Percentiles rank a stretch among this genome's conserved stretches.
These are phyloP conservation scores for Hippocampus abdominalis DNA, from an alignment of 2,113 vertebrate genomes.

Conservation along the genomic window DNA sequence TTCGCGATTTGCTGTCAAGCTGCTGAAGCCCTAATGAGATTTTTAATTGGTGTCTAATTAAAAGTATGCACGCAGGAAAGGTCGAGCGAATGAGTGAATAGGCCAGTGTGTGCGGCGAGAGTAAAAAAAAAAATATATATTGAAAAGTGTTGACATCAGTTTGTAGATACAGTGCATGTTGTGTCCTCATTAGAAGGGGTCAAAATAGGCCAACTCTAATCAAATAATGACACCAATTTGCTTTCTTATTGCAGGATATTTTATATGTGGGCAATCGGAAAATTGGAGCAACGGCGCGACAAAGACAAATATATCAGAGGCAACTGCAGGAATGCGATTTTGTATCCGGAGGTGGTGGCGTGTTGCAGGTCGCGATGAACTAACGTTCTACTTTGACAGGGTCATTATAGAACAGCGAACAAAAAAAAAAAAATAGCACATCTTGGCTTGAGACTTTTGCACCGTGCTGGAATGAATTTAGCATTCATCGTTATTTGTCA, in stretches of 20 bases:
- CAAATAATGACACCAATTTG: not conserved
- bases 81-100: slow-evolving; percentile 19
- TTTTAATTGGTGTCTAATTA: slow-evolving; percentile 32
- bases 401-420: not conserved
- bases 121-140: not conserved
- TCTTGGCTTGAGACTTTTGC: not conserved
- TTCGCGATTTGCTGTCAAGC: slow-evolving; percentile 13
- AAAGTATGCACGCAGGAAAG: slow-evolving; percentile 9
- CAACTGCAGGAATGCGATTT: not conserved
- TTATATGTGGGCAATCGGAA: not conserved
- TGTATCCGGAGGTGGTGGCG: not conserved
- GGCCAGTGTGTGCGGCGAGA: not conserved
- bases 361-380: not conserved
- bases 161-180: slow-evolving; percentile 4
- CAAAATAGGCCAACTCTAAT: slow-evolving; percentile 2
- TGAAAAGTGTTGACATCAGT: not conserved
- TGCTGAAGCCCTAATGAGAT: slow-evolving; percentile 4
- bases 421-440: not conserved
- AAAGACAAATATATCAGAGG: not conserved
- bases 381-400: not conserved
- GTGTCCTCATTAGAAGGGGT: slow-evolving; percentile 23
- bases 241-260: not conserved
- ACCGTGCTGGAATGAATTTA: slow-evolving; percentile 11
- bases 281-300: not conserved
- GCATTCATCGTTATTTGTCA: slow-evolving; percentile 12